A percentile compares a stretch with the other conserved stretches of the same genome.
These are phyloP conservation scores for Platysternon megacephalum DNA, from an alignment of 2,113 vertebrate genomes.

Conservation along the genomic window DNA sequence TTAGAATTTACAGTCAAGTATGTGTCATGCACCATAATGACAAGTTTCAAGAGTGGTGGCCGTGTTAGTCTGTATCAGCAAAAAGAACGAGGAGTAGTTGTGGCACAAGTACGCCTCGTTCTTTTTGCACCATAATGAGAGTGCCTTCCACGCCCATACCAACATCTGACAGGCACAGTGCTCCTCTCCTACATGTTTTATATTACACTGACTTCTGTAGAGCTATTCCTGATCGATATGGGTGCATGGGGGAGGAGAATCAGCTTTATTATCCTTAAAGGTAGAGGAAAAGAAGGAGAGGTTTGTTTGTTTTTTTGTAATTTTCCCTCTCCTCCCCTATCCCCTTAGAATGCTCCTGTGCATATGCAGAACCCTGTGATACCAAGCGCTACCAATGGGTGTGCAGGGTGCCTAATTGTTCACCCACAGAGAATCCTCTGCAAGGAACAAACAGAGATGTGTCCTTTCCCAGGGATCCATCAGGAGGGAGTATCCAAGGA, in stretches of 20 bases:
- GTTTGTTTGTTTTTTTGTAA: too few species aligned
- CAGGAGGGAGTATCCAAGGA: too few species aligned
- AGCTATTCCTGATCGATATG: background rate
- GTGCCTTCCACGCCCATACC: background rate
- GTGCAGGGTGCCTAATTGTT: rapidly evolving
- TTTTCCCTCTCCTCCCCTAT: too few species aligned
- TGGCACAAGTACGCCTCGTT: too few species aligned
- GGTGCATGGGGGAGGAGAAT: background rate
- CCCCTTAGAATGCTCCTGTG: background rate
- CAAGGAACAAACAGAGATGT: background rate
- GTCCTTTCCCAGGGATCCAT: rapidly evolving
- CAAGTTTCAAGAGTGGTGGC: too few species aligned
- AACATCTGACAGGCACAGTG: background rate
- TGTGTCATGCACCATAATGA: background rate
- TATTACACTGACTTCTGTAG: background rate
- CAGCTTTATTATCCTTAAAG: background rate
- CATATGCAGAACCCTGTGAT: background rate
- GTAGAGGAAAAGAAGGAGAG: background rate
- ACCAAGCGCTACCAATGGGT: background rate
- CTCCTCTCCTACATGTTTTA: background rate
- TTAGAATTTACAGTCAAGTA: background rate
- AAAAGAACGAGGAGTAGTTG: too few species aligned
- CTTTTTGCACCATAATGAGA: background rate
- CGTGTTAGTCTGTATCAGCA: too few species aligned
- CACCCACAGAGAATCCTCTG: background rate